These are phyloP conservation scores for Cygnus buccinator DNA, from an alignment of 2,113 vertebrate species.

Conservation along the genomic window DNA sequence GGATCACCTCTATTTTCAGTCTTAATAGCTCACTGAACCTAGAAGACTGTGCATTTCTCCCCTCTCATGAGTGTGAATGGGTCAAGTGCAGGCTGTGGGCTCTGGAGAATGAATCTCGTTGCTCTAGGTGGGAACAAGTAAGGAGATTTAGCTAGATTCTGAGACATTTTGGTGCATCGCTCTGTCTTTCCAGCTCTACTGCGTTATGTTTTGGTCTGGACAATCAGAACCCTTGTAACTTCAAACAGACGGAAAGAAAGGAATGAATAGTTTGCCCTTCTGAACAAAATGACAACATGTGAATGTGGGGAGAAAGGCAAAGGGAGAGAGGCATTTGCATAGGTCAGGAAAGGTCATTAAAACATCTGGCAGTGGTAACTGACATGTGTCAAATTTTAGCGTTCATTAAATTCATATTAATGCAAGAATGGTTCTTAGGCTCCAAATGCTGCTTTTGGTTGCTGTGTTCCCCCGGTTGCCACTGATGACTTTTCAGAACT, in stretches of 20 bases:
- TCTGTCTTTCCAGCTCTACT: background rate
- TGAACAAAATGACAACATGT: constrained; percentile 53
- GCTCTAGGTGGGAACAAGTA: background rate
- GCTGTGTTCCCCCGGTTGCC: constrained; percentile 27
- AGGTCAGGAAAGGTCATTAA: constrained; percentile 69
- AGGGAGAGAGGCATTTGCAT: constrained; percentile 56
- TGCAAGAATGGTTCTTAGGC: constrained; percentile 66
- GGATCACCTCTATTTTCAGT: background rate
- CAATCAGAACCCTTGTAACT: constrained; percentile 16
- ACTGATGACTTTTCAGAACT: constrained; percentile 67
- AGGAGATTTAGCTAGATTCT: background rate
- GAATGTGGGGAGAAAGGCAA: background rate
- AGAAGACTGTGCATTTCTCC: background rate
- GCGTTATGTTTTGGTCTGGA: background rate
- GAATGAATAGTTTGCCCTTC: background rate
- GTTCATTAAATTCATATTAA: constrained; percentile 81
- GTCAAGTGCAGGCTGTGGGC: background rate
- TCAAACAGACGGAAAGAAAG: constrained; percentile 15
- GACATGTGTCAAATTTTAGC: constrained; percentile 72
- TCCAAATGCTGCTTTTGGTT: constrained; percentile 60
- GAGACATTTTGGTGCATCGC: background rate
- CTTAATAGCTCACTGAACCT: background rate
- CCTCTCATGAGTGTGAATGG: background rate
- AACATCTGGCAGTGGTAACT: constrained; percentile 78
- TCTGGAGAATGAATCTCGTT: background rate